Conservation (phyloP, 2,797 vertebrate genomes). For the Sebastes iracundus region DNA sequence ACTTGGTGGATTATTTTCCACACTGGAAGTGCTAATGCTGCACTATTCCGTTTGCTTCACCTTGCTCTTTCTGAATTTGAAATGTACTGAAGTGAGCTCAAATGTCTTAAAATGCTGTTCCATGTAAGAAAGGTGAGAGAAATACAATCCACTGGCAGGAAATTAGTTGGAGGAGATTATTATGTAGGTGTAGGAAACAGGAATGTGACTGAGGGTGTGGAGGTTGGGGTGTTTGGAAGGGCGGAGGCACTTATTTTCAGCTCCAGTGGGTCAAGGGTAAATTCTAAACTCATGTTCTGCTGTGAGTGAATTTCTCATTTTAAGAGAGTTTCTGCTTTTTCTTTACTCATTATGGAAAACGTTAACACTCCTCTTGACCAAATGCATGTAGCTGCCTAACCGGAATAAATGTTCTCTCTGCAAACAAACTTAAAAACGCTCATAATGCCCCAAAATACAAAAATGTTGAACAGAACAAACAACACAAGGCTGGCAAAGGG, state of each 20-base stretch:
- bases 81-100: conserved; percentile 15
- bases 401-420: not conserved
- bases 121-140: not conserved
- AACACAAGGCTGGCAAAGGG: no score
- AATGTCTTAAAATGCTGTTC: conserved; percentile 25
- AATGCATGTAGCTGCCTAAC: not conserved
- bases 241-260: not conserved
- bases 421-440: not conserved
- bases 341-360: not conserved
- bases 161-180: not conserved
- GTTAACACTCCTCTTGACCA: not conserved
- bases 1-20: not conserved
- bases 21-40: conserved; percentile 15
- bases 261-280: conserved; percentile 5
- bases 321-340: not conserved
- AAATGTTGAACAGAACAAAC: not conserved
- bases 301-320: not conserved
- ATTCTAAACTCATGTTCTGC: not conserved
- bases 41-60: conserved; percentile 8
- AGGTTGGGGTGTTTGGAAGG: not conserved
- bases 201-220: not conserved
- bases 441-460: accelerated
- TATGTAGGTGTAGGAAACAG: not conserved
- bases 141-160: not conserved
- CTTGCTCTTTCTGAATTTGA: conserved; percentile 6